Base-by-base conservation (phyloP, 2,888 invertebrate genomes). In the Oscheius sp. region DNA sequence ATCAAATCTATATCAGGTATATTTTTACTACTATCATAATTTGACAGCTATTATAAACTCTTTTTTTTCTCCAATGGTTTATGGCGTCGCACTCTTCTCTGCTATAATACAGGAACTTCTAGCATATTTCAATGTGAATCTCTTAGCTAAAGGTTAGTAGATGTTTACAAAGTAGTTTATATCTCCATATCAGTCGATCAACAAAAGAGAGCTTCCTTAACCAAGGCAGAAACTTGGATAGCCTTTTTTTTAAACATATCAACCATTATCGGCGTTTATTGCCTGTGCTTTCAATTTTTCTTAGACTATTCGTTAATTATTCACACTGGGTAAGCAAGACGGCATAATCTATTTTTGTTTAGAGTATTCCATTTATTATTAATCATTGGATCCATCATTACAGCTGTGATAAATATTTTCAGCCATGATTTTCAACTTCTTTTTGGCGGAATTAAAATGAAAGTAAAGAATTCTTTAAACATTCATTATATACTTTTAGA, bases 21-120 rank as follows among this genome's bases (percentile, higher is more conserved):
- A n/a, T 30, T 14, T 17, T 50, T 26, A 2, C 47, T 50, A 5
- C 32, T 45, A 33, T 26, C n/a, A 20, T 17, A 28, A 12, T 14
- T 56, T 33, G 28, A 51, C n/a, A 59, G 59, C 12, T 6, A 17
- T 44, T 9, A 26, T 44, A 6, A 9, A 9, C 9, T 24, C 41
- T 14, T 4, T 59, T 1, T 28, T 44, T 24, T 44, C 44, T 26
- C 24, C 26, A 9, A 41, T 17, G 28, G 9, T 59, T n/a, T 30
- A 59, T 44, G 30, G 68, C 63, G 28, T 45, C 66, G 6, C 20
- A 59, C 2, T 68, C 65, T 8, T 72, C 65, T 68, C 63, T n/a
- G 28, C 41, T 59, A 8, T 63, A 44, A 30, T 70, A 54, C 4
- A 54, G 9, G 20, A 14, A 59, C 8, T 74, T 56, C 67, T 9